Percentiles rank a stretch among this genome's conserved stretches.
These are phyloP conservation scores for Crax fasciolata DNA, from an alignment of 2,797 vertebrate genomes.

Conservation along the genomic window DNA sequence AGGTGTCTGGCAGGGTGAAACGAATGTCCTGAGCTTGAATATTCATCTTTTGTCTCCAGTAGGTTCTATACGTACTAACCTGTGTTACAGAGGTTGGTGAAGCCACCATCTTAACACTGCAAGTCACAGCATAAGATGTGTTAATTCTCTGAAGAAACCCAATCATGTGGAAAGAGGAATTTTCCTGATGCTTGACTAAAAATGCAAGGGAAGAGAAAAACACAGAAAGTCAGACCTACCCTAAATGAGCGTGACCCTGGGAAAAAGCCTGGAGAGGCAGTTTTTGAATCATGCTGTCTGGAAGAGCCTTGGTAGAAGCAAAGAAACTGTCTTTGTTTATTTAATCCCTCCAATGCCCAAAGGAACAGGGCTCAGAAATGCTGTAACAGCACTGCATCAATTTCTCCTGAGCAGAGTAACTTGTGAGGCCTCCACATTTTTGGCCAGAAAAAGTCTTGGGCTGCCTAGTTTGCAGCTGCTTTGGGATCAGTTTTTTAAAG, in stretches of 20 bases:
- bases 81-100: not conserved
- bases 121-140: rapidly evolving
- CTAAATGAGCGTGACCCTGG: not conserved
- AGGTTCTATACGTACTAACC: not conserved
- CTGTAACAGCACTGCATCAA: not conserved
- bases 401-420: not conserved
- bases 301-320: not conserved
- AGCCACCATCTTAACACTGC: not conserved
- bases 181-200: not conserved
- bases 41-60: not conserved
- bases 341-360: conserved; percentile 2
- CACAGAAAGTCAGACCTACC: not conserved
- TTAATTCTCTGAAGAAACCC: not conserved
- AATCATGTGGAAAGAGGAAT: not conserved
- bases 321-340: conserved; percentile 12
- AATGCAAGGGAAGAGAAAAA: not conserved
- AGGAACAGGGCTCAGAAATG: not conserved
- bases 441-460: not conserved
- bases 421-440: not conserved
- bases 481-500: not conserved
- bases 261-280: not conserved
- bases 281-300: not conserved
- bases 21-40: not conserved
- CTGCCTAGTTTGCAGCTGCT: conserved; percentile 11
- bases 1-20: not conserved